A percentile compares a stretch with the other conserved stretches of the same genome.
Conservation (phyloP, 2,113 vertebrate genomes). For the Polypterus senegalus region DNA sequence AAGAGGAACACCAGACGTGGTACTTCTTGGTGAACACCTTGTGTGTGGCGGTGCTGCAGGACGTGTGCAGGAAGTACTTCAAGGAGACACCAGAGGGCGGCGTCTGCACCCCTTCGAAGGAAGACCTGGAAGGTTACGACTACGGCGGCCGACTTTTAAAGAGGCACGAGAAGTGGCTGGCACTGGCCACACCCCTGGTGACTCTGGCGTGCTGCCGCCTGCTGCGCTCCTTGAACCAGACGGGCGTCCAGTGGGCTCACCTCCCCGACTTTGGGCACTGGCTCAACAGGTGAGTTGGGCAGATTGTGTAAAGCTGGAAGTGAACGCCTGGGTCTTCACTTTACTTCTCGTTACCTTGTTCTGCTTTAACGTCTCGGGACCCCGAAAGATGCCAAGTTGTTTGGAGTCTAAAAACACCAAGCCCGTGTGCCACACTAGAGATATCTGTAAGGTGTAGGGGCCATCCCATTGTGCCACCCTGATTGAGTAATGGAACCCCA, state of each 20-base stretch:
- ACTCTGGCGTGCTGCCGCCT: slow-evolving; percentile 75
- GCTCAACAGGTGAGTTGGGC: slow-evolving; percentile 68
- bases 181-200: slow-evolving; percentile 64
- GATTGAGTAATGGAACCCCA: too few species aligned
- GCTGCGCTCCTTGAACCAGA: slow-evolving; percentile 85
- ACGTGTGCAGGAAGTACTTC: slow-evolving; percentile 69
- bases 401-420: too few species aligned
- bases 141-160: slow-evolving; percentile 16
- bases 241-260: slow-evolving; percentile 87
- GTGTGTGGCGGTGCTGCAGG: slow-evolving; percentile 73
- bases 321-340: too few species aligned
- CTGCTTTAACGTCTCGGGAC: too few species aligned
- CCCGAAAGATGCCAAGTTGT: too few species aligned
- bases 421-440: too few species aligned
- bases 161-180: slow-evolving; percentile 61
- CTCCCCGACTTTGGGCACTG: slow-evolving; percentile 82
- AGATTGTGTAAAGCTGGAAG: too few species aligned
- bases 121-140: slow-evolving; percentile 20
- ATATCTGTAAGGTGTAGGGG: too few species aligned
- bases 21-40: slow-evolving; percentile 87
- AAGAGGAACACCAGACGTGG: slow-evolving; percentile 96
- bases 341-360: too few species aligned
- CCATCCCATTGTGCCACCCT: too few species aligned
- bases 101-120: neutral
- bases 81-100: slow-evolving; percentile 2